Conservation (phyloP, 2,113 vertebrate species). For the Microcebus ravelobensis region DNA sequence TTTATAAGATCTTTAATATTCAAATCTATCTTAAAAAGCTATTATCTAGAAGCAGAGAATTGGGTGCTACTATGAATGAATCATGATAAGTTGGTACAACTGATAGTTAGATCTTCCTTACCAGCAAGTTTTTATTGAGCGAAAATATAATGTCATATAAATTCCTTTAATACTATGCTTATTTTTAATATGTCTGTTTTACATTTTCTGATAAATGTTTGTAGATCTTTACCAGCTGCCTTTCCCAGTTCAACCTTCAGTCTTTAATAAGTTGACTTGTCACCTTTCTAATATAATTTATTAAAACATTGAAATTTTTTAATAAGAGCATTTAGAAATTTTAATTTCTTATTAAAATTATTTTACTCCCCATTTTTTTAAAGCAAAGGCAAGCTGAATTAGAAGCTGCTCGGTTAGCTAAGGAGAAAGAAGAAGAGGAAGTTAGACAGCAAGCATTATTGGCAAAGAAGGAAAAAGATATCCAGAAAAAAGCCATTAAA, state of each 20-base stretch:
- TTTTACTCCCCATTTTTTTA: slow-evolving; percentile 66
- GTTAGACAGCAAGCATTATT: slow-evolving; percentile 92
- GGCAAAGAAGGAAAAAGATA: slow-evolving; percentile 98
- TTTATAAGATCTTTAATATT: slow-evolving; percentile 8
- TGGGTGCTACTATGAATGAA: neutral
- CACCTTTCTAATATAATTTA: slow-evolving; percentile 19
- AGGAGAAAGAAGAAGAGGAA: slow-evolving; percentile 97
- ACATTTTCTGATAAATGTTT: slow-evolving; percentile 37
- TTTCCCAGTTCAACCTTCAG: neutral
- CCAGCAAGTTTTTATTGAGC: neutral
- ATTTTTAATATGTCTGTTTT: slow-evolving; percentile 39
- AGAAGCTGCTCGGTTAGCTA: slow-evolving; percentile 92
- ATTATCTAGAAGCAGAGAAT: neutral
- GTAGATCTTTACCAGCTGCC: neutral
- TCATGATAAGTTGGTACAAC: neutral
- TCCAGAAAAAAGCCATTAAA: slow-evolving; percentile 98
- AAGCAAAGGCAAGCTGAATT: slow-evolving; percentile 95
- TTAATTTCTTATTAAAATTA: slow-evolving; percentile 26
- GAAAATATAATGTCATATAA: neutral
- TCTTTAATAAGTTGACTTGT: neutral
- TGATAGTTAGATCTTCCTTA: neutral
- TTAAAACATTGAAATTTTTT: slow-evolving; percentile 8
- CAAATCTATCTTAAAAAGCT: neutral
- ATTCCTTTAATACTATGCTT: neutral
- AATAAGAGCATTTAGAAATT: slow-evolving; percentile 42